These are phyloP conservation scores for Euzetes globulus DNA, from an alignment of 2,888 invertebrate genomes.

Conservation along the genomic window DNA sequence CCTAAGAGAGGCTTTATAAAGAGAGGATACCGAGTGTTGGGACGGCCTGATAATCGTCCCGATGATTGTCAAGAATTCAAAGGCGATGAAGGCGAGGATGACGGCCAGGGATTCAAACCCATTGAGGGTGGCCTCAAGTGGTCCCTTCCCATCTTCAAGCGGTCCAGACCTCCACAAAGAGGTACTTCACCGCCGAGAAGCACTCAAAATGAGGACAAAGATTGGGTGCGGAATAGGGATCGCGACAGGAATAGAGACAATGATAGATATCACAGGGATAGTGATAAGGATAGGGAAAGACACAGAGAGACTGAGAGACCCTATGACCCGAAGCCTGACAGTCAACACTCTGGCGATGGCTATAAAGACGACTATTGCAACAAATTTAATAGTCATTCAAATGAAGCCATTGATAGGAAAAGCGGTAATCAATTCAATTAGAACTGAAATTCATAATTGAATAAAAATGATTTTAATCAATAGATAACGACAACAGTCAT, in stretches of 20 bases:
- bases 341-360: neutral
- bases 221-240: neutral
- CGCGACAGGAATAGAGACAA: neutral
- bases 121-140: constrained; percentile 7
- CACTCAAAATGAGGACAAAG: neutral
- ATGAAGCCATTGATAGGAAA: no score
- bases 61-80: neutral
- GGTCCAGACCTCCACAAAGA: no score
- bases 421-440: no score
- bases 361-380: no score
- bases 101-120: neutral
- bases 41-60: neutral
- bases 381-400: no score
- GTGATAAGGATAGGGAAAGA: neutral
- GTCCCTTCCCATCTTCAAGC: neutral
- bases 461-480: no score
- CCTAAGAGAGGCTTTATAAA: neutral
- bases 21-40: neutral
- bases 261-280: neutral
- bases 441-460: no score
- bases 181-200: neutral
- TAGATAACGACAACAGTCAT: no score
- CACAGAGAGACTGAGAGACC: no score
- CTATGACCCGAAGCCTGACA: neutral
- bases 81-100: neutral